Conservation (phyloP, 2,888 invertebrate species). For the Euclidia mi region DNA sequence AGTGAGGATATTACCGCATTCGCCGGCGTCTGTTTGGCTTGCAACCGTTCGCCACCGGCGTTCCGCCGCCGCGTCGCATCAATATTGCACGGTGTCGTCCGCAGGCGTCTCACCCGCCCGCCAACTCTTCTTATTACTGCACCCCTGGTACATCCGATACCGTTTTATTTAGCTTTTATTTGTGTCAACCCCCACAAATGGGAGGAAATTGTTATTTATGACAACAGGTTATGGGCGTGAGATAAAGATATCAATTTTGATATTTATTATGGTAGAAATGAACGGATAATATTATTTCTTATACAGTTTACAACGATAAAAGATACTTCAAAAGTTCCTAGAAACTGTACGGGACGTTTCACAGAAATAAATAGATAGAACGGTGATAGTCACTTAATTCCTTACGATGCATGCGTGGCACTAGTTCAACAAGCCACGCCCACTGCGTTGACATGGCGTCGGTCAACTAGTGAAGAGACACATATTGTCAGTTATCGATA, state of each 20-base stretch:
- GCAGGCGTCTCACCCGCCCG: conserved; percentile 42
- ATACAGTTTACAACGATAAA: too few relatives aligned
- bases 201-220: conserved; percentile 12
- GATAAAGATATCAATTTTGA: conserved; percentile 4
- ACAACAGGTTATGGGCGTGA: too few relatives aligned
- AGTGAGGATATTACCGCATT: conserved; percentile 27
- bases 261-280: neutral
- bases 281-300: too few relatives aligned
- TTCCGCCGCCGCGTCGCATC: conserved; percentile 49
- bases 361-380: too few relatives aligned
- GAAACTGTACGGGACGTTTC: too few relatives aligned
- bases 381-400: too few relatives aligned
- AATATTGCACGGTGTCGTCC: conserved; percentile 65
- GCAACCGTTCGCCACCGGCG: conserved; percentile 29
- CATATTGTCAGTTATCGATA: too few relatives aligned
- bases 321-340: too few relatives aligned
- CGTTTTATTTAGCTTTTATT: conserved; percentile 52
- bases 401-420: too few relatives aligned
- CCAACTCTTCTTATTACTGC: conserved; percentile 61
- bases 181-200: conserved; percentile 30
- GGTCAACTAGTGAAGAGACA: too few relatives aligned
- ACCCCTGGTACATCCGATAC: conserved; percentile 57
- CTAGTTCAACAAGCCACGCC: too few relatives aligned
- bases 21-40: conserved; percentile 26
- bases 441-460: too few relatives aligned